Evolutionary conservation across 2,888 invertebrate genomes (phyloP).

Genomic region (Aspidiotus destructor): DNA sequence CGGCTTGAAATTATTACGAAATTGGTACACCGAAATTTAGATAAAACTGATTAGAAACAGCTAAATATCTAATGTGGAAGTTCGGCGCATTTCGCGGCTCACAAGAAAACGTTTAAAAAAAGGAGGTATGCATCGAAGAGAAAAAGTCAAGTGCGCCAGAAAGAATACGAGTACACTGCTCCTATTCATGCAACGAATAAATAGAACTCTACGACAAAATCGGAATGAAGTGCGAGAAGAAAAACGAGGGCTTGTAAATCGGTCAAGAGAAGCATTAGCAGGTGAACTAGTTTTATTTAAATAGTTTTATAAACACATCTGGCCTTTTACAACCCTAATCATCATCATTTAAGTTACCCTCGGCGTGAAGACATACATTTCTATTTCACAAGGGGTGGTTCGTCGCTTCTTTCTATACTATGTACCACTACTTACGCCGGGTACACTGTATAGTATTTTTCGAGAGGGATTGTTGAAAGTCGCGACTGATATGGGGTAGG

Average conservation of each 20-base stretch:
- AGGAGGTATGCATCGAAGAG: too few relatives aligned
- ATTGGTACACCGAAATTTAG: too few relatives aligned
- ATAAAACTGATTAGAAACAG: too few relatives aligned
- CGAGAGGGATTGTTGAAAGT: constrained; percentile 23
- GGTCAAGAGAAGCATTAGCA: constrained; percentile 21
- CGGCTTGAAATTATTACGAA: too few relatives aligned
- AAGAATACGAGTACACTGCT: too few relatives aligned
- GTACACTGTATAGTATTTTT: not conserved
- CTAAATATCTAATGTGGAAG: too few relatives aligned
- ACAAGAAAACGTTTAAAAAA: too few relatives aligned
- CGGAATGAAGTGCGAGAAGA: not conserved
- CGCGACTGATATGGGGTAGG: constrained; percentile 14
- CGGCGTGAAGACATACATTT: constrained; percentile 21
- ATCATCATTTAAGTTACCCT: constrained; percentile 22
- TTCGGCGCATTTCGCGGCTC: too few relatives aligned
- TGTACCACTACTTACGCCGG: not conserved
- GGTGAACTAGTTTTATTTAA: constrained; percentile 25
- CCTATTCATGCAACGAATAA: too few relatives aligned
- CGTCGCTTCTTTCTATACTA: not conserved
- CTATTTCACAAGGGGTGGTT: constrained; percentile 15
- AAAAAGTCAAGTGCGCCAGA: too few relatives aligned
- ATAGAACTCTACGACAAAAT: too few relatives aligned
- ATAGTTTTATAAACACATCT: constrained; percentile 24
- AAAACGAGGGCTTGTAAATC: constrained; percentile 11
- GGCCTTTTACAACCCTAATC: constrained; percentile 21